Conservation (phyloP, 2,797 vertebrate species). For the Sebastes elongatus region DNA sequence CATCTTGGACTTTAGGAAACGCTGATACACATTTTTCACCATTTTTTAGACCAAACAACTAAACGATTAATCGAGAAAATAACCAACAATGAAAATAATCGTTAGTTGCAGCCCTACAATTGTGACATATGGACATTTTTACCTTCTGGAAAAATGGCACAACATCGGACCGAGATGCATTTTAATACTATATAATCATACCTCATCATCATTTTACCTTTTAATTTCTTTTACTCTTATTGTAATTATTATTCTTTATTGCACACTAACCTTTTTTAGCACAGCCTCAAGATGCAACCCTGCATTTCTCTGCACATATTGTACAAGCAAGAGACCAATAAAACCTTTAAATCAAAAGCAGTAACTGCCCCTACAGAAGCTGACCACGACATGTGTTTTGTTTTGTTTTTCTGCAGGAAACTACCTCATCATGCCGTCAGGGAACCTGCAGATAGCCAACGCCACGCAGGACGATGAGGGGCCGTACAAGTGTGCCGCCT, state of each 20-base stretch:
- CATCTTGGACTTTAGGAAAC: too few species aligned
- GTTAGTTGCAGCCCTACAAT: too few species aligned
- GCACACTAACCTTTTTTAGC: background rate
- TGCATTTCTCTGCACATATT: background rate
- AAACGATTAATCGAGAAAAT: too few species aligned
- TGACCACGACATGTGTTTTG: background rate
- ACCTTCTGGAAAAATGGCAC: background rate
- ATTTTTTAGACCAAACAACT: too few species aligned
- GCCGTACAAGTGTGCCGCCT: conserved; percentile 95
- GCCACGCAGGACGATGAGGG: conserved; percentile 96
- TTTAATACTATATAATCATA: background rate
- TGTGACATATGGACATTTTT: background rate
- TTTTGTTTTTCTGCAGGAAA: conserved; percentile 82
- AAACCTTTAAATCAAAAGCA: background rate
- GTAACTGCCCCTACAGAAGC: background rate
- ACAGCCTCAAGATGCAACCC: background rate
- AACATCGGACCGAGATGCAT: background rate
- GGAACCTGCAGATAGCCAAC: conserved; percentile 97
- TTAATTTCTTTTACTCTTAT: background rate
- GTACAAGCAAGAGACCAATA: background rate
- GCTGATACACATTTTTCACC: too few species aligned
- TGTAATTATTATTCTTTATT: background rate
- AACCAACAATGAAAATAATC: too few species aligned
- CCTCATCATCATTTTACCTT: background rate
- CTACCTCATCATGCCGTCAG: conserved; percentile 99